phyloP scores from a whole-genome alignment of 2,113 vertebrate species.

The Trachemys scripta region DNA sequence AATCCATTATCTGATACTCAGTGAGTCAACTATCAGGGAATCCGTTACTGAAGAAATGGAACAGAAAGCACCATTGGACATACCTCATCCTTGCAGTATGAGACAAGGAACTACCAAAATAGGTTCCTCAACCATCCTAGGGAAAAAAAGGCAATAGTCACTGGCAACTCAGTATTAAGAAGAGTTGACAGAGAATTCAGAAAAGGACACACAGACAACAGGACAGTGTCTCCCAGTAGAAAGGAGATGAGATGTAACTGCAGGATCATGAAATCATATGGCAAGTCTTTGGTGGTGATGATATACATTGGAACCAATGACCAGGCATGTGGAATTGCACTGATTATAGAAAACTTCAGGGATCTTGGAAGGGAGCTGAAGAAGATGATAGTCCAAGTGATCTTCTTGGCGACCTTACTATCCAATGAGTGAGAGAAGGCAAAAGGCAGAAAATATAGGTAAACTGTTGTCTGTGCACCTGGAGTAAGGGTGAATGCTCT shows the following conservation, averaged over 20 bases:
- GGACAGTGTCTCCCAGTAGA: background rate
- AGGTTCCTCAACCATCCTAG: background rate
- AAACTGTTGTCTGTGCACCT: background rate
- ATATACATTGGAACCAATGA: background rate
- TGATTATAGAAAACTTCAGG: background rate
- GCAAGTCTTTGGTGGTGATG: background rate
- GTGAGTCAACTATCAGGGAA: background rate
- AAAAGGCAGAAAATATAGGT: background rate
- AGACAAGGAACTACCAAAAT: background rate
- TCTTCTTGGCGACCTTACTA: background rate
- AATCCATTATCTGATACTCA: background rate
- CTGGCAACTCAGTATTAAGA: background rate
- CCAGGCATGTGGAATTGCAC: background rate
- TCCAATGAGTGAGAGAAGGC: background rate
- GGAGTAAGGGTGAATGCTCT: background rate
- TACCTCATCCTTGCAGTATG: background rate
- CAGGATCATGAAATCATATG: background rate
- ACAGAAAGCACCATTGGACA: background rate
- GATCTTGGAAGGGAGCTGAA: background rate
- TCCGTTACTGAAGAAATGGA: background rate
- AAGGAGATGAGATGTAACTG: background rate
- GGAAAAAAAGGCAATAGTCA: background rate
- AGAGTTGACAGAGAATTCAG: background rate
- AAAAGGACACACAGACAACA: background rate
- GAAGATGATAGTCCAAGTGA: background rate